Evolutionary conservation across 2,113 vertebrate species (phyloP).

Genomic region (Malurus cyaneus): DNA sequence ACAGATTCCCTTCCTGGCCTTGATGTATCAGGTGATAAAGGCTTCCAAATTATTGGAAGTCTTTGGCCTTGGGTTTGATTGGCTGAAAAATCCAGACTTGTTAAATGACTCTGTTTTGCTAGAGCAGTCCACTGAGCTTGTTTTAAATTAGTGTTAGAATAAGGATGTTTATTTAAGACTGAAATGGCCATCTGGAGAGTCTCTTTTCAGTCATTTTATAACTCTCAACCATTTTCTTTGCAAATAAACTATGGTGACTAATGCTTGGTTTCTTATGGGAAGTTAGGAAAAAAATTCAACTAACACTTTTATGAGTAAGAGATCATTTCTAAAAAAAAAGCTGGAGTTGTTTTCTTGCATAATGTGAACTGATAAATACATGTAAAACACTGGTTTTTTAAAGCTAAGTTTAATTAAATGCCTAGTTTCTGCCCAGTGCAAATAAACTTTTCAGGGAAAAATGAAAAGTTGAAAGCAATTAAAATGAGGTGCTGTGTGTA

Average conservation of each 20-base stretch:
- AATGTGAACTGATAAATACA: slow-evolving; percentile 29
- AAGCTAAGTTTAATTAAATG: slow-evolving; percentile 45
- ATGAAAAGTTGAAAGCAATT: slow-evolving; percentile 48
- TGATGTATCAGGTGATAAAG: not conserved
- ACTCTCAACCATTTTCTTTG: slow-evolving; percentile 49
- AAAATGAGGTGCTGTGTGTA: slow-evolving; percentile 46
- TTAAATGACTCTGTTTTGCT: slow-evolving; percentile 16
- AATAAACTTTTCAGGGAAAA: slow-evolving; percentile 35
- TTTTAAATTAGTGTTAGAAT: slow-evolving; percentile 49
- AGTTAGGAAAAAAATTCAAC: not conserved
- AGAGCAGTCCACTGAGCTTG: not conserved
- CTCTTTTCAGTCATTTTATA: slow-evolving; percentile 55
- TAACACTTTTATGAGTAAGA: slow-evolving; percentile 22
- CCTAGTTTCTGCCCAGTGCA: slow-evolving; percentile 11
- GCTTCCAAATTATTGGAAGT: not conserved
- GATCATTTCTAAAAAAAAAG: not conserved
- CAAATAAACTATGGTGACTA: slow-evolving; percentile 58
- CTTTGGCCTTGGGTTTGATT: not conserved
- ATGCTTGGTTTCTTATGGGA: slow-evolving; percentile 20
- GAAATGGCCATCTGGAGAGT: slow-evolving; percentile 52
- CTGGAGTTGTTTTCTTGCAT: slow-evolving; percentile 30
- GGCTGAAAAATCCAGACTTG: slow-evolving; percentile 23
- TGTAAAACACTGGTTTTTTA: not conserved
- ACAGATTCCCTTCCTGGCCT: not conserved
- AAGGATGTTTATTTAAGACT: slow-evolving; percentile 58